Evolutionary conservation across 2,113 vertebrate genomes (phyloP).

Genomic region (Passer domesticus): DNA sequence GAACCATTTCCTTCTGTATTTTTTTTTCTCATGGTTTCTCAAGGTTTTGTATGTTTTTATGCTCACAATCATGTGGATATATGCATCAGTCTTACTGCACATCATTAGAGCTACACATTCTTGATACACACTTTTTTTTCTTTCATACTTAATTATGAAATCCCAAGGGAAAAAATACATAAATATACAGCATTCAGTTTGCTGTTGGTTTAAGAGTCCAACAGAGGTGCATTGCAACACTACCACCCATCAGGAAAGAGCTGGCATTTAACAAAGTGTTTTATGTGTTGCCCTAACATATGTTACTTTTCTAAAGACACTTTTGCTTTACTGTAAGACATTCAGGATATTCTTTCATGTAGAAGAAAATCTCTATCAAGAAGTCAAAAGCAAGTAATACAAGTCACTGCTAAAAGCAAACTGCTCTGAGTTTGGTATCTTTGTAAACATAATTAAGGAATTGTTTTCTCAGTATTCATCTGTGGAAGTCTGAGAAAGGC

Average conservation of each 20-base stretch:
- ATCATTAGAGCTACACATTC: neutral
- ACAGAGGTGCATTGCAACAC: neutral
- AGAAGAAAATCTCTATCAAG: neutral
- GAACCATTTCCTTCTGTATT: neutral
- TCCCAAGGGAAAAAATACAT: neutral
- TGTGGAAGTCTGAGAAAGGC: neutral
- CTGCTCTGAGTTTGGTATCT: neutral
- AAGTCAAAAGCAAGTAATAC: neutral
- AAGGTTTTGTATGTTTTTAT: neutral
- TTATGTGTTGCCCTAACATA: neutral
- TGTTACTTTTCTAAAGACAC: neutral
- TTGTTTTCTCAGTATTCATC: neutral
- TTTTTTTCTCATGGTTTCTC: neutral
- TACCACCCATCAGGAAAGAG: neutral
- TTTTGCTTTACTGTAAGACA: neutral
- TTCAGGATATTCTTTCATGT: neutral
- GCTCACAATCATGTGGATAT: neutral
- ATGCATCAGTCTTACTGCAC: neutral
- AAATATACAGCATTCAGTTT: neutral
- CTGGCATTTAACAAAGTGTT: neutral
- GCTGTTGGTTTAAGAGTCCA: neutral
- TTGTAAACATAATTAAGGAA: neutral
- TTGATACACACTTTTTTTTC: neutral
- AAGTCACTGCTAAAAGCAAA: neutral
- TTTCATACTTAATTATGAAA: neutral